Base-by-base conservation (phyloP, 2,888 invertebrate species). In the Melieria crassipennis region DNA sequence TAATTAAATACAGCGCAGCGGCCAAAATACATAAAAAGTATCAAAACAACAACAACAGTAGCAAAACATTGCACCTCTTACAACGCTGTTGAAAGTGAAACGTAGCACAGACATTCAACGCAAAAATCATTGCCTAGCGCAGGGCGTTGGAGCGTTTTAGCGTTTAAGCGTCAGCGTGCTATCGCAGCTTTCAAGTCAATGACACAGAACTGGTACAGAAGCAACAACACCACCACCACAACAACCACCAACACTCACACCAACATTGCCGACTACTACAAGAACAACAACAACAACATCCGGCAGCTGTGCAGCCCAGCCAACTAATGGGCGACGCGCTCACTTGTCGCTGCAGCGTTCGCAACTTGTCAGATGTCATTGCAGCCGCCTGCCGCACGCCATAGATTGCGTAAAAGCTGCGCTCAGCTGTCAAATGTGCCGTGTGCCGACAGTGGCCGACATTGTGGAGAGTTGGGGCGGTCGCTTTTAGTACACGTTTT, bases 161-260 rank as follows among this genome's bases (percentile, higher is more conserved):
- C 70, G 48, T 52, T 10, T n/a, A 42, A 30, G 30, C 30, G 30
- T 30, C 30, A 30, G 3, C 30, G 30, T 30, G 30, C 30, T 2
- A 30, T 30, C 63, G 60, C 62, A 66, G 57, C 71, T 30, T 45
- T 52, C 71, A 66, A 71, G 73, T 75, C 75, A 75, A 58, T 73
- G 75, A 75, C 75, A 71, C 69, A 62, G 55, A 52, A 50, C 61
- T 65, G 68, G 30, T 52, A 11, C 70, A 64, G 42, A 13, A 66
- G 66, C 67, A 52, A 57, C 65, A 58, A 48, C 66, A 63, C 52
- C 57, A 46, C 42, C 13, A 43, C 46, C 58, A 48, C 65, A 66
- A 56, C 45, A 57, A 56, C 70, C 47, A 7, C 47, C 2, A 16
- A 60, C 16, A 56, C 52, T 57, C 57, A 11, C 57, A 57, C 5